Conservation (phyloP, 2,888 invertebrate genomes). For the Nomada ferruginata region DNA sequence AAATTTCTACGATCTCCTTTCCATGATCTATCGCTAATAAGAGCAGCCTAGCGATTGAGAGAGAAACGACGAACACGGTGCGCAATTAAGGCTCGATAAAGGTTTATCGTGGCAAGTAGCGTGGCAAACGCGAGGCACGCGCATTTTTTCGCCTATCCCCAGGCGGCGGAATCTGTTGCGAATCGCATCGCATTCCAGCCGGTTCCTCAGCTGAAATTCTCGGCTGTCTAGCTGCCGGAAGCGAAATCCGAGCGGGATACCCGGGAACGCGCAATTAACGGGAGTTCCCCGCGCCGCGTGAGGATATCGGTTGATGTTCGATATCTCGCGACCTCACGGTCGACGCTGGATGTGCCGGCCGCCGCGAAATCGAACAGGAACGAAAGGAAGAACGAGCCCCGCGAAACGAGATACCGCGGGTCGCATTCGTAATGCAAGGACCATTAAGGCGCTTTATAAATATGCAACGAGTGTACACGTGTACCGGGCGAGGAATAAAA, state of each 20-base stretch:
- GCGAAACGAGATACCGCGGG: conserved; percentile 38
- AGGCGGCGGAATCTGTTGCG: conserved; percentile 29
- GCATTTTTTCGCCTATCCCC: conserved; percentile 17
- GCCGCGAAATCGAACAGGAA: conserved; percentile 16
- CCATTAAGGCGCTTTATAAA: conserved; percentile 42
- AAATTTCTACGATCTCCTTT: too few relatives aligned
- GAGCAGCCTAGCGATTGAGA: background rate
- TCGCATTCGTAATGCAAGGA: conserved; percentile 19
- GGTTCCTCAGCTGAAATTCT: conserved; percentile 56
- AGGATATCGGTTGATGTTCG: conserved; percentile 48
- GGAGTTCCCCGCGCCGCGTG: conserved; percentile 36
- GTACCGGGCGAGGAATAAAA: background rate
- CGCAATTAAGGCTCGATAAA: conserved; percentile 47
- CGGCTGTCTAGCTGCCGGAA: conserved; percentile 65
- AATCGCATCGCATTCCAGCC: conserved; percentile 44
- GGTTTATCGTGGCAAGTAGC: conserved; percentile 32
- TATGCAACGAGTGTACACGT: conserved; percentile 34
- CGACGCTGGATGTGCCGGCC: background rate
- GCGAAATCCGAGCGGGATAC: conserved; percentile 63
- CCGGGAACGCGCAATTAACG: conserved; percentile 61
- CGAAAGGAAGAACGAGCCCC: conserved; percentile 1
- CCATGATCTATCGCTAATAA: background rate
- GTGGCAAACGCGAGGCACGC: conserved; percentile 18
- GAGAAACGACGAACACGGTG: background rate
- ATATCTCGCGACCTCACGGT: conserved; percentile 41